Evolutionary conservation across 2,113 vertebrate species (phyloP).

Genomic region (Sander lucioperca): DNA sequence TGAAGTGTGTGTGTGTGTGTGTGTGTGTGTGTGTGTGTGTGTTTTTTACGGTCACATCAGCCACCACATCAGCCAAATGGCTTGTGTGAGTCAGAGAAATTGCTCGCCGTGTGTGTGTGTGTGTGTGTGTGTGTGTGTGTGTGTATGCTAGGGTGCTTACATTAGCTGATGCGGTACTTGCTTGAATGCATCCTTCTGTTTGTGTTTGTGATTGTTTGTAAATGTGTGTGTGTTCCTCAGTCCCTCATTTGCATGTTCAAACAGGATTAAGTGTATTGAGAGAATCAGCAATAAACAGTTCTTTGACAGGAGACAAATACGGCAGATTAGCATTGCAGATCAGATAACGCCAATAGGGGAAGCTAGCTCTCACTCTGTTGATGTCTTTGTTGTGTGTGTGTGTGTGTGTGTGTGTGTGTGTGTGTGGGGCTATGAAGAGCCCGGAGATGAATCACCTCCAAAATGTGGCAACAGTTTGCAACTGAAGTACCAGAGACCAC

Average conservation of each 20-base stretch:
- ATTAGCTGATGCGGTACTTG: constrained; percentile 15
- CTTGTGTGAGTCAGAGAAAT: constrained; percentile 44
- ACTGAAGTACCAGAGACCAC: neutral
- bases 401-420: constrained; percentile 22
- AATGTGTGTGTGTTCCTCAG: constrained; percentile 5
- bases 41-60: constrained; percentile 40
- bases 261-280: constrained; percentile 63
- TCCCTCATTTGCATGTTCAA: constrained; percentile 64
- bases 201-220: constrained; percentile 24
- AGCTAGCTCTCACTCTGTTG: constrained; percentile 23
- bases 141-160: neutral
- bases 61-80: constrained; percentile 54
- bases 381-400: constrained; percentile 27
- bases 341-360: constrained; percentile 34
- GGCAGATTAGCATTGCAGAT: constrained; percentile 60
- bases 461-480: neutral
- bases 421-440: neutral
- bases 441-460: neutral
- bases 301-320: constrained; percentile 56
- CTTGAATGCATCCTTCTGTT: constrained; percentile 31
- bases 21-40: constrained; percentile 15
- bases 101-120: constrained; percentile 20
- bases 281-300: constrained; percentile 60
- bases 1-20: constrained; percentile 34
- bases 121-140: neutral